These are phyloP conservation scores for Tarsius wallacei DNA, from an alignment of 2,797 vertebrate species.

Conservation along the genomic window DNA sequence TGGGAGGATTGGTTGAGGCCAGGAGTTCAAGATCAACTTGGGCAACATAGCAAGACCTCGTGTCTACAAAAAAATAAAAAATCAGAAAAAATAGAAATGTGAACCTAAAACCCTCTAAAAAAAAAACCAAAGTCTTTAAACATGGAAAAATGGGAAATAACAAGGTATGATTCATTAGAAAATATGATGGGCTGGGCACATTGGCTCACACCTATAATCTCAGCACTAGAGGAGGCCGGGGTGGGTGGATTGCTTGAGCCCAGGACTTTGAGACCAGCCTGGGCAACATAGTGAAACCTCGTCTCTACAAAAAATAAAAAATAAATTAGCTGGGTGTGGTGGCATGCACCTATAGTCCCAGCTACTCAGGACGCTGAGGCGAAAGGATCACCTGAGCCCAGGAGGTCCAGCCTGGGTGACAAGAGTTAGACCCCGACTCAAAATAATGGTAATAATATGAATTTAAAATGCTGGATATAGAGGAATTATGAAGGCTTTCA, in stretches of 20 bases:
- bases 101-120: neutral
- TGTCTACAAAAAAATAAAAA: neutral
- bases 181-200: neutral
- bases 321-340: too few species aligned
- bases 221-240: too few species aligned
- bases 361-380: too few species aligned
- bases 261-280: too few species aligned
- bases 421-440: too few species aligned
- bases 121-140: neutral
- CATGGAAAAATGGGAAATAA: neutral
- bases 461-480: neutral
- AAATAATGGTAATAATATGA: neutral
- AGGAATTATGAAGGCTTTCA: neutral
- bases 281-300: too few species aligned
- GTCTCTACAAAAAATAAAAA: too few species aligned
- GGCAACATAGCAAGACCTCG: neutral
- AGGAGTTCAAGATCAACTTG: neutral
- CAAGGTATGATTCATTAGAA: conserved; percentile 16
- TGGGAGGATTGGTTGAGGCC: neutral
- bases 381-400: too few species aligned
- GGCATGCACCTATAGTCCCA: too few species aligned
- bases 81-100: neutral
- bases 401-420: too few species aligned
- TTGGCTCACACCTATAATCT: too few species aligned
- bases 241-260: too few species aligned